phyloP scores from a whole-genome alignment of 1,140 invertebrate genomes.

The Dinoponera quadriceps region DNA sequence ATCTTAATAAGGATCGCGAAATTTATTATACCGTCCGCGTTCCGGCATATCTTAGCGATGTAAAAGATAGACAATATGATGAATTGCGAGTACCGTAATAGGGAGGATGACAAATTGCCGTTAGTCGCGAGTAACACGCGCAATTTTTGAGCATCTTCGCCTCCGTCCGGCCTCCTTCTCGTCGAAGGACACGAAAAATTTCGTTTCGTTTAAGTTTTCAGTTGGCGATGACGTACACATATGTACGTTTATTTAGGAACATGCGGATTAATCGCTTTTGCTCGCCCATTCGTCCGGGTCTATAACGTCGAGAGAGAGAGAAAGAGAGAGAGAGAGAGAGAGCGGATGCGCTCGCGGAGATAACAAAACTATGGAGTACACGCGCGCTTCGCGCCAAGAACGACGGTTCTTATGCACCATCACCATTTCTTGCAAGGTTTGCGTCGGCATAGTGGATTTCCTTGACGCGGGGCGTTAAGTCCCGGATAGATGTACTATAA shows the following conservation, averaged over 20 bases:
- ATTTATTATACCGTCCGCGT: constrained; percentile 36
- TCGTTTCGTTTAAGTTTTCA: constrained; percentile 29
- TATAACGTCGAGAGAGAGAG: background rate
- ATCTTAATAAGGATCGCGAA: constrained; percentile 57
- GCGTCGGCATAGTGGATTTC: constrained; percentile 47
- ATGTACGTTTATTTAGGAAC: constrained; percentile 17
- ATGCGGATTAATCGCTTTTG: constrained; percentile 64
- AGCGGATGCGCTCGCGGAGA: constrained; percentile 62
- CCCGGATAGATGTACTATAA: constrained; percentile 63
- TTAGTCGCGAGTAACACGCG: constrained; percentile 23
- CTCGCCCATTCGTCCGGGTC: constrained; percentile 37
- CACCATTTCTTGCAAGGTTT: background rate
- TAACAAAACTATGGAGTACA: constrained; percentile 67
- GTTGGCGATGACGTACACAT: background rate
- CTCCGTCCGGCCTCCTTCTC: background rate
- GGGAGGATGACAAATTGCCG: constrained; percentile 45
- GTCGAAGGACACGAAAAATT: constrained; percentile 4
- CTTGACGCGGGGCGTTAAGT: constrained; percentile 66
- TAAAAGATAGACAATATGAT: constrained; percentile 41
- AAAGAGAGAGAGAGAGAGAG: constrained; percentile 19
- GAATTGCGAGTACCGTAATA: constrained; percentile 45
- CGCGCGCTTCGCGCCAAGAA: constrained; percentile 27
- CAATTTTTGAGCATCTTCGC: background rate
- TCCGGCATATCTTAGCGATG: constrained; percentile 47
- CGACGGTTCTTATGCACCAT: constrained; percentile 50